Conservation (phyloP, 2,888 invertebrate genomes). For the Liodrosophila aerea region DNA sequence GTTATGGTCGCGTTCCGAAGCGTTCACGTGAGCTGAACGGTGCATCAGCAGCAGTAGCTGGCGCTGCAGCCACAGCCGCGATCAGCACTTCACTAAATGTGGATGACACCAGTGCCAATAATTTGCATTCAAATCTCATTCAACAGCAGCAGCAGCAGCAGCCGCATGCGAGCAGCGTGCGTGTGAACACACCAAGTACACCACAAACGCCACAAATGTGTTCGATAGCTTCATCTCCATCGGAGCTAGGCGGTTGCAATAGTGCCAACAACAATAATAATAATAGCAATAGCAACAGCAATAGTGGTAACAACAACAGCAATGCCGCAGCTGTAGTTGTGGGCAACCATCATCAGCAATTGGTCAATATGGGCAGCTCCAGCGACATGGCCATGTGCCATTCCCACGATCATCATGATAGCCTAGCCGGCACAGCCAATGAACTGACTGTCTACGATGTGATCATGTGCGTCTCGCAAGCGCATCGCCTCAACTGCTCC, state of each 20-base stretch:
- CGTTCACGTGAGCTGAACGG: constrained; percentile 91
- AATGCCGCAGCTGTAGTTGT: constrained; percentile 70
- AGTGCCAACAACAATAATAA: constrained; percentile 74
- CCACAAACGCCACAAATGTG: constrained; percentile 83
- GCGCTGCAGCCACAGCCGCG: constrained; percentile 43
- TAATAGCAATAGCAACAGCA: constrained; percentile 56
- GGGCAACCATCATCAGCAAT: constrained; percentile 61
- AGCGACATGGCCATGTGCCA: constrained; percentile 61
- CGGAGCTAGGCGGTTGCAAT: constrained; percentile 81
- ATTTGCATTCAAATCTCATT: constrained; percentile 57
- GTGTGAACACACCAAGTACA: constrained; percentile 84
- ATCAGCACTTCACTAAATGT: constrained; percentile 61
- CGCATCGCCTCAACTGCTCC: constrained; percentile 93
- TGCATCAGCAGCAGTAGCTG: constrained; percentile 58
- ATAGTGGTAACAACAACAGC: constrained; percentile 50
- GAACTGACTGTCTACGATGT: constrained; percentile 90
- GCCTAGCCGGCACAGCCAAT: constrained; percentile 82
- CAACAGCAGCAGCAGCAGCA: constrained; percentile 57
- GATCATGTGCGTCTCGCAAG: constrained; percentile 90
- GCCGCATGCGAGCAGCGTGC: constrained; percentile 77
- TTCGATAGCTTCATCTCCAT: constrained; percentile 82
- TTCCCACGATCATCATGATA: constrained; percentile 59
- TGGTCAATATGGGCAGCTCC: constrained; percentile 63
- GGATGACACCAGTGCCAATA: constrained; percentile 63
- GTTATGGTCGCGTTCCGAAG: constrained; percentile 98